Percentiles rank a stretch among this genome's conserved stretches.
Evolutionary conservation across 2,888 invertebrate species (phyloP).

Genomic region (Sarcophaga caerulescens): DNA sequence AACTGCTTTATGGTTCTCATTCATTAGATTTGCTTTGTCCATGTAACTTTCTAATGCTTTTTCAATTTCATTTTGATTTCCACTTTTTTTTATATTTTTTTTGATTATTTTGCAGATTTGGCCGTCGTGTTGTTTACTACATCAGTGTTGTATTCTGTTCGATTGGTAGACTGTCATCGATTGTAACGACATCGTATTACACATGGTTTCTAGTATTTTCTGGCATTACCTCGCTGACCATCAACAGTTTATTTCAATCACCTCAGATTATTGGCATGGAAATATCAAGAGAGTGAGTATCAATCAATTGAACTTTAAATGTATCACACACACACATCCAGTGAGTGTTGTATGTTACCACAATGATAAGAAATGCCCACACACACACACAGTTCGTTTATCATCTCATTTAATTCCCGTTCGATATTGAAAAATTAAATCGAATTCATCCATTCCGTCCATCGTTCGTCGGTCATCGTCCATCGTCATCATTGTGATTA

Average conservation of each 20-base stretch:
- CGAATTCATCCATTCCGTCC: not conserved
- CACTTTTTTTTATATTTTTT: conserved; percentile 40
- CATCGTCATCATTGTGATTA: conserved; percentile 19
- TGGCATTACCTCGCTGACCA: conserved; percentile 81
- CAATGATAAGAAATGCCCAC: not conserved
- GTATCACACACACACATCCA: not conserved
- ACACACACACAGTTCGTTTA: too few relatives aligned
- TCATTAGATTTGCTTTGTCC: conserved; percentile 45
- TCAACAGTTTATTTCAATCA: conserved; percentile 82
- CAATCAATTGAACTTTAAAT: too few relatives aligned
- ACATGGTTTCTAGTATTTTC: conserved; percentile 80
- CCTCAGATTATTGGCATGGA: conserved; percentile 83
- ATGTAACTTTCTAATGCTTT: conserved; percentile 40
- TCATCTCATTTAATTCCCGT: too few relatives aligned
- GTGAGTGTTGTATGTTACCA: not conserved
- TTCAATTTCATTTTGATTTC: conserved; percentile 46
- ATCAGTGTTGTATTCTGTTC: conserved; percentile 81
- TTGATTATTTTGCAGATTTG: conserved; percentile 79
- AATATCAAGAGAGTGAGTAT: conserved; percentile 82
- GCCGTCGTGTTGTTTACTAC: conserved; percentile 82
- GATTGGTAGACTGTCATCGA: conserved; percentile 80
- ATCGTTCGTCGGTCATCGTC: too few relatives aligned
- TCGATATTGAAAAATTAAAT: not conserved
- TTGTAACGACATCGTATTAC: conserved; percentile 80
- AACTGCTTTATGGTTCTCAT: conserved; percentile 49